These are phyloP conservation scores for Eudasyphora cyanicolor DNA, from an alignment of 2,888 invertebrate species.

Conservation along the genomic window DNA sequence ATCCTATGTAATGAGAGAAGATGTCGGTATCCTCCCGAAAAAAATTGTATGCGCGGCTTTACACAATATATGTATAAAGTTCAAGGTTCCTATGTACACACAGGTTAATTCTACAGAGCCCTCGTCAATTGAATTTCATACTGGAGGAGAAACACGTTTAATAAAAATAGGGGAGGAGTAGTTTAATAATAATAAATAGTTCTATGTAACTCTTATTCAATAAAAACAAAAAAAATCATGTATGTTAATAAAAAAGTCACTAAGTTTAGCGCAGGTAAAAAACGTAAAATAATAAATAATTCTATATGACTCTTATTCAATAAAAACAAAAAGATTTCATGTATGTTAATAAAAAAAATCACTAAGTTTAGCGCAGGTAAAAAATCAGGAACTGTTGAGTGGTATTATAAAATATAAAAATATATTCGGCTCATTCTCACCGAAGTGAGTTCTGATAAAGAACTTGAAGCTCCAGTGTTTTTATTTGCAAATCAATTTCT, in stretches of 20 bases:
- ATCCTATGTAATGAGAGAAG: slow-evolving; percentile 32
- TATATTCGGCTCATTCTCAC: not conserved
- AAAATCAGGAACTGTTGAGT: not conserved
- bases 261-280: no score
- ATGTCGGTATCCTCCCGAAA: slow-evolving; percentile 26
- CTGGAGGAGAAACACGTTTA: slow-evolving; percentile 10
- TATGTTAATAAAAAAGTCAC: not conserved
- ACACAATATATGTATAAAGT: slow-evolving; percentile 32
- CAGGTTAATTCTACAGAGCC: slow-evolving; percentile 8
- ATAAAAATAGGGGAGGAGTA: not conserved
- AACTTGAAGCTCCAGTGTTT: slow-evolving; percentile 25
- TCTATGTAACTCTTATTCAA: no score
- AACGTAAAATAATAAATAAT: no score
- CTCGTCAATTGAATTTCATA: slow-evolving; percentile 1
- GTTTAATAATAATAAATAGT: no score
- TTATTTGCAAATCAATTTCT: slow-evolving; percentile 34
- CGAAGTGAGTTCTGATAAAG: slow-evolving; percentile 19
- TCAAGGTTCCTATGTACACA: slow-evolving; percentile 5
- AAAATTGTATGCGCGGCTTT: slow-evolving; percentile 37
- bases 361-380: not conserved
- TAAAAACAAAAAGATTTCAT: no score
- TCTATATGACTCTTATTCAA: no score
- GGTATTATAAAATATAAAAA: no score
- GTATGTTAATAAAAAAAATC: no score
- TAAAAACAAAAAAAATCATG: no score